These are phyloP conservation scores for Dioctria linearis DNA, from an alignment of 2,888 invertebrate species.

Conservation along the genomic window DNA sequence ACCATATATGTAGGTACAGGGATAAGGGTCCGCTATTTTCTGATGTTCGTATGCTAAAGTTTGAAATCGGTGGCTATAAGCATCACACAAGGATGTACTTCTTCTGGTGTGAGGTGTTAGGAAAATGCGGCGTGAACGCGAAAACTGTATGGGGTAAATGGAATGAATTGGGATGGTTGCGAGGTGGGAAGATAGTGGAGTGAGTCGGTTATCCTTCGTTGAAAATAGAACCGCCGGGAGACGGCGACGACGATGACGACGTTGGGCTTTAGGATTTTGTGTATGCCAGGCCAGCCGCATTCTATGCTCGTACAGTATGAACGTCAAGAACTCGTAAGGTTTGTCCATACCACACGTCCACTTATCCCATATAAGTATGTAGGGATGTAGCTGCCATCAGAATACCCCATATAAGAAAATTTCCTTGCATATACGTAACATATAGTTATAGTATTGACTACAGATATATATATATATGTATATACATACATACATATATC, in stretches of 20 bases:
- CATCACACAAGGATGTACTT: conserved; percentile 55
- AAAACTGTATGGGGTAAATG: conserved; percentile 49
- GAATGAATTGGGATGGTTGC: not conserved
- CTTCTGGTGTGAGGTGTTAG: conserved; percentile 53
- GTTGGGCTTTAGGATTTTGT: conserved; percentile 53
- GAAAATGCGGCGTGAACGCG: conserved; percentile 55
- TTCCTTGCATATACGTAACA: conserved; percentile 33
- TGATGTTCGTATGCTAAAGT: conserved; percentile 57
- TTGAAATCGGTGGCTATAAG: conserved; percentile 56
- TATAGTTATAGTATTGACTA: not conserved
- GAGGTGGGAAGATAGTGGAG: not conserved
- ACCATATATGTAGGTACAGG: conserved; percentile 12
- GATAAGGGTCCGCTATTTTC: conserved; percentile 56
- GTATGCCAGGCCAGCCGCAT: conserved; percentile 49
- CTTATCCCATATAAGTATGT: conserved; percentile 54
- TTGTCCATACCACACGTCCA: conserved; percentile 55
- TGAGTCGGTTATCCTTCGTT: conserved; percentile 22
- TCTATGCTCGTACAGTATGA: conserved; percentile 50
- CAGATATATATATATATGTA: not conserved
- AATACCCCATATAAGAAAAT: conserved; percentile 26
- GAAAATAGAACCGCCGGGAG: conserved; percentile 43
- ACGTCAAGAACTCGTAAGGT: conserved; percentile 54
- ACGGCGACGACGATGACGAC: not conserved
- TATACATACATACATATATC: conserved; percentile 1
- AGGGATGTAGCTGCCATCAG: conserved; percentile 18